Base-by-base conservation (phyloP, 1,140 invertebrate genomes). In the Drosophila punjabiensis region DNA sequence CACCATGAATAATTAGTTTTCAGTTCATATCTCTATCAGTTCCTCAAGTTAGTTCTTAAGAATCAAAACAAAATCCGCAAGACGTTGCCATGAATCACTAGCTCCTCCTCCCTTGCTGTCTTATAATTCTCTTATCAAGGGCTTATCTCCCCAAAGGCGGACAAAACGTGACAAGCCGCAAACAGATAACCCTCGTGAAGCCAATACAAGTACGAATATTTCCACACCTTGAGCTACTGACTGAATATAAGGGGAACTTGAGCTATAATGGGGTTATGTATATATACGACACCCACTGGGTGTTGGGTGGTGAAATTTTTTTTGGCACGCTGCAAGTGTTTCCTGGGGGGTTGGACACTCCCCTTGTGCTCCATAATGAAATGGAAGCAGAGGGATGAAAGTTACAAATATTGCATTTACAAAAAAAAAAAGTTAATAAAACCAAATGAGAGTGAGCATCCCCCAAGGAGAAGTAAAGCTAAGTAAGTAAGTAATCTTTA, bases 391-490 rank as follows among this genome's bases (percentile, higher is more conserved):
- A 50, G 70, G 70, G 67, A 33, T 68, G 64, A 14, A 68, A 53
- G 37, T 28, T 33, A 41, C 20, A 43, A 50, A 50, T 35, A 73
- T 73, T 73, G 60, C 33, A 73, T 59, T 71, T 58, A n/a, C 43
- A 56, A 68, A 35, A 52, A 68, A 52, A 32, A 48, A 70, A 45
- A 56, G 45, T 35, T 24, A 70, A 59, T 73, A 70, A 53, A 35
- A 30, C 13, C 35, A 50, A 35, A 59, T 73, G 28, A 30, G 55
- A n/a, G 32, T 14, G 33, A 39, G 20, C 18, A 39, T 39, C 9
- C 30, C 47, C 30, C 62, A 10, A 8, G 16, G 37, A 47, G 37
- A n/a, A 28, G 10, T 33, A 66, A 8, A 30, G 28, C 20, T 33
- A 48, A 52, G 20, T 35, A 43, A 20, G 32, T n/a, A 45, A 70